A percentile compares a stretch with the other conserved stretches of the same genome.
These are phyloP conservation scores for Falco columbarius DNA, from an alignment of 2,797 vertebrate genomes.

Conservation along the genomic window DNA sequence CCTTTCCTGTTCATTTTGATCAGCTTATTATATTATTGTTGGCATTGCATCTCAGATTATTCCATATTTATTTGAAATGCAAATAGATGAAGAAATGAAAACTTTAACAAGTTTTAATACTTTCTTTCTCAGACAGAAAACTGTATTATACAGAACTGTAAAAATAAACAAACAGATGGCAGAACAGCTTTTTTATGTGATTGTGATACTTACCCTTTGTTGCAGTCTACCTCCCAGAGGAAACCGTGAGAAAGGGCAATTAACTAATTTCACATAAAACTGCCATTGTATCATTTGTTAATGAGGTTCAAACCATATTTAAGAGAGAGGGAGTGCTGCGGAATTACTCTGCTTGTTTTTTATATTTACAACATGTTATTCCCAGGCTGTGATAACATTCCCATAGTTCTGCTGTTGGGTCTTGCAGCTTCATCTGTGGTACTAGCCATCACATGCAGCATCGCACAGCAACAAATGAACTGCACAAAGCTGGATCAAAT, in stretches of 20 bases:
- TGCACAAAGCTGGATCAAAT: not conserved
- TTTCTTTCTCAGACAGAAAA: not conserved
- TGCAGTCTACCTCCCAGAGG: not conserved
- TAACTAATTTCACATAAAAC: constrained; percentile 11
- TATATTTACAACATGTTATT: not conserved
- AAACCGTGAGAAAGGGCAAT: constrained; percentile 14
- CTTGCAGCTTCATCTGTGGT: not conserved
- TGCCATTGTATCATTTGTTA: not conserved
- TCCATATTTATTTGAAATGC: constrained; percentile 2
- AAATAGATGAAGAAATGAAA: constrained; percentile 3
- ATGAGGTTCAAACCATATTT: not conserved
- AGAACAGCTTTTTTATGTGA: not conserved
- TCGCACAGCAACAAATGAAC: not conserved
- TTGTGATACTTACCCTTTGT: constrained; percentile 16
- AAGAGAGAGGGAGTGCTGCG: not conserved
- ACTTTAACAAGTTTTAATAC: constrained; percentile 17
- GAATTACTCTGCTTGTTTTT: not conserved
- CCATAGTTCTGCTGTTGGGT: not conserved
- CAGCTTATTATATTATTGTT: not conserved
- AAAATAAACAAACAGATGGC: constrained; percentile 33
- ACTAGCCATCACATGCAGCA: rapidly evolving
- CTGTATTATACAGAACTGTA: not conserved
- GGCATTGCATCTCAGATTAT: not conserved
- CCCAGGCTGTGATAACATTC: not conserved
- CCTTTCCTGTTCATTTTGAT: not conserved